Percentiles rank a stretch among this genome's conserved stretches.
Conservation (phyloP, 2,797 vertebrate species). For the Pseudochaenichthys georgianus region DNA sequence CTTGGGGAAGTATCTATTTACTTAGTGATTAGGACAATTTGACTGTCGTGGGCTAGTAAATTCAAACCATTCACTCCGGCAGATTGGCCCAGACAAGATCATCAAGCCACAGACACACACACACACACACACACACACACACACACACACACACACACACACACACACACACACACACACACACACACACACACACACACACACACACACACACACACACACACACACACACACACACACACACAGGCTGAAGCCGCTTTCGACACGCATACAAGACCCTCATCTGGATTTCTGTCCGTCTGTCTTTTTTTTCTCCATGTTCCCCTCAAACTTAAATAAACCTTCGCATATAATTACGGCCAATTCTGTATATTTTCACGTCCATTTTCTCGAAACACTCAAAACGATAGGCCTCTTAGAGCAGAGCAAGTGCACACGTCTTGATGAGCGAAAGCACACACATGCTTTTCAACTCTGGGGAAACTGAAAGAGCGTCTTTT, state of each 20-base stretch:
- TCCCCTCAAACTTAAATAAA: conserved; percentile 86
- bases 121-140: conserved; percentile 42
- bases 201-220: conserved; percentile 53
- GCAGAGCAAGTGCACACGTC: conserved; percentile 56
- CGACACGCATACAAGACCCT: conserved; percentile 56
- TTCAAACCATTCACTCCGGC: conserved; percentile 84
- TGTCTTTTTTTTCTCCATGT: conserved; percentile 62
- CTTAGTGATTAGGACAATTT: conserved; percentile 90
- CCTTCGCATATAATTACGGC: conserved; percentile 84
- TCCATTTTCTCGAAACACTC: conserved; percentile 81
- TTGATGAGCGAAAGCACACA: conserved; percentile 60
- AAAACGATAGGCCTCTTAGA: conserved; percentile 71
- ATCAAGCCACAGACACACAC: conserved; percentile 73
- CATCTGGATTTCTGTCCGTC: conserved; percentile 79
- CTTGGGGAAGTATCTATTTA: conserved; percentile 89
- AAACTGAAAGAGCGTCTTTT: conserved; percentile 75
- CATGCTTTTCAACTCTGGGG: conserved; percentile 48
- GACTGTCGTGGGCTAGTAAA: conserved; percentile 86
- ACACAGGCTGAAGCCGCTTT: conserved; percentile 55
- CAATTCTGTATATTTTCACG: conserved; percentile 86
- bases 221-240: conserved; percentile 47
- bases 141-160: conserved; percentile 51
- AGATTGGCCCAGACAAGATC: conserved; percentile 87
- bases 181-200: too few species aligned
- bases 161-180: conserved; percentile 55